Evolutionary conservation across 2,888 invertebrate genomes (phyloP).

Genomic region (Ichneumoninae sp.): DNA sequence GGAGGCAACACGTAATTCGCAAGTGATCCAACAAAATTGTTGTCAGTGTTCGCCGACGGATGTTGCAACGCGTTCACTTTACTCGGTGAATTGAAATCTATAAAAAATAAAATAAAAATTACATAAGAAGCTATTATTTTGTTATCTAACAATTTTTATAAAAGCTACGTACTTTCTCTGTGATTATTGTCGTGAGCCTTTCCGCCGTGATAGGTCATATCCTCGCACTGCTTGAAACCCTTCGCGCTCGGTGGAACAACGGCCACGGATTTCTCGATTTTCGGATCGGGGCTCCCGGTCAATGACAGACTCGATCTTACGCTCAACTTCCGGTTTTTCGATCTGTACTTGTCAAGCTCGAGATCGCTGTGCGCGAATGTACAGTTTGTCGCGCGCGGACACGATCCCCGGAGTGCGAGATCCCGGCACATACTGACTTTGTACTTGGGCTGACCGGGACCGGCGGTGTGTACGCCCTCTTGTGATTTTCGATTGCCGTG

Average conservation of each 20-base stretch:
- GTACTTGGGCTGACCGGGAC: slow-evolving; percentile 89
- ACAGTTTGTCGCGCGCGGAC: slow-evolving; percentile 94
- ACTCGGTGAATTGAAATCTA: slow-evolving; percentile 77
- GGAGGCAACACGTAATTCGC: slow-evolving; percentile 79
- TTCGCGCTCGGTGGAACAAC: slow-evolving; percentile 74
- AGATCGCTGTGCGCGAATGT: slow-evolving; percentile 97
- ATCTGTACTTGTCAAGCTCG: slow-evolving; percentile 93
- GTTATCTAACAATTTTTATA: neutral
- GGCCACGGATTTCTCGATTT: slow-evolving; percentile 78
- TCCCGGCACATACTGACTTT: slow-evolving; percentile 97
- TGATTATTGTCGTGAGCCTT: slow-evolving; percentile 78
- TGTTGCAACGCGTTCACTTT: slow-evolving; percentile 76
- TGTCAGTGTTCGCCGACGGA: slow-evolving; percentile 76
- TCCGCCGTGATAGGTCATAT: slow-evolving; percentile 79
- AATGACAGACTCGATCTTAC: slow-evolving; percentile 77
- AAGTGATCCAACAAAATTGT: slow-evolving; percentile 79
- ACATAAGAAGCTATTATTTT: neutral
- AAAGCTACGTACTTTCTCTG: slow-evolving; percentile 77
- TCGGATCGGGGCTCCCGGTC: slow-evolving; percentile 74
- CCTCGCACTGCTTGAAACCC: slow-evolving; percentile 81
- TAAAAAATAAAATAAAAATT: slow-evolving; percentile 29
- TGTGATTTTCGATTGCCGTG: slow-evolving; percentile 89
- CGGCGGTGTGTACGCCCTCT: slow-evolving; percentile 85
- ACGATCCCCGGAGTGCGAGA: slow-evolving; percentile 90
- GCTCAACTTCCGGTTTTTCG: slow-evolving; percentile 87